Conservation (phyloP, 2,113 vertebrate species). For the Motacilla tschutschensis region DNA sequence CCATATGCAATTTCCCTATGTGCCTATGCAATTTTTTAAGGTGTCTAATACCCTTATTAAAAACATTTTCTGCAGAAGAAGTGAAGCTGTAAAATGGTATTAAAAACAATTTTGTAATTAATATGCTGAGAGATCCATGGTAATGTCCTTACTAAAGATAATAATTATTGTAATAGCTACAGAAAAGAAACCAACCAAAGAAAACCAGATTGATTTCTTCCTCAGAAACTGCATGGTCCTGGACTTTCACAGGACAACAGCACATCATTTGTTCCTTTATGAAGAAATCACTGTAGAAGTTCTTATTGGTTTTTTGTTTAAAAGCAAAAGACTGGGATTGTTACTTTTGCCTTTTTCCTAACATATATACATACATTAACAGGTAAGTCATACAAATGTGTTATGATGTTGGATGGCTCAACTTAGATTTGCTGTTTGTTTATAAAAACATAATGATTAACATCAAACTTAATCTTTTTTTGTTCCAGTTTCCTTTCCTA, state of each 20-base stretch:
- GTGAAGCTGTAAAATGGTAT: not conserved
- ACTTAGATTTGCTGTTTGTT: not conserved
- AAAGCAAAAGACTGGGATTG: not conserved
- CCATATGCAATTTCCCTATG: not conserved
- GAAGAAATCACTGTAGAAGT: not conserved
- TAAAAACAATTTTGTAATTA: not conserved
- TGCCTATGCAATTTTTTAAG: not conserved
- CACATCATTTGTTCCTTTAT: not conserved
- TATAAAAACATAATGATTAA: not conserved
- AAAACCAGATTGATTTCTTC: not conserved
- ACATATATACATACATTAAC: not conserved
- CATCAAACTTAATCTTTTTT: slow-evolving; percentile 22
- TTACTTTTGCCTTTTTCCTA: not conserved
- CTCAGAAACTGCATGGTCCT: not conserved
- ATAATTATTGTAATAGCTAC: not conserved
- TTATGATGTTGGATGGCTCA: not conserved
- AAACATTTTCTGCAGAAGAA: not conserved
- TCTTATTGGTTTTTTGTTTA: not conserved
- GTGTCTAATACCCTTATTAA: not conserved
- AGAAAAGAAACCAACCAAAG: not conserved
- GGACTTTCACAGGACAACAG: not conserved
- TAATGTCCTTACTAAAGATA: not conserved
- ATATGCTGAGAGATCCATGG: not conserved
- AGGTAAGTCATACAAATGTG: not conserved
- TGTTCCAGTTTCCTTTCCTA: not conserved